Percentiles rank a stretch among this genome's conserved stretches.
Conservation (phyloP, 2,113 vertebrate species). For the Micromys minutus region DNA sequence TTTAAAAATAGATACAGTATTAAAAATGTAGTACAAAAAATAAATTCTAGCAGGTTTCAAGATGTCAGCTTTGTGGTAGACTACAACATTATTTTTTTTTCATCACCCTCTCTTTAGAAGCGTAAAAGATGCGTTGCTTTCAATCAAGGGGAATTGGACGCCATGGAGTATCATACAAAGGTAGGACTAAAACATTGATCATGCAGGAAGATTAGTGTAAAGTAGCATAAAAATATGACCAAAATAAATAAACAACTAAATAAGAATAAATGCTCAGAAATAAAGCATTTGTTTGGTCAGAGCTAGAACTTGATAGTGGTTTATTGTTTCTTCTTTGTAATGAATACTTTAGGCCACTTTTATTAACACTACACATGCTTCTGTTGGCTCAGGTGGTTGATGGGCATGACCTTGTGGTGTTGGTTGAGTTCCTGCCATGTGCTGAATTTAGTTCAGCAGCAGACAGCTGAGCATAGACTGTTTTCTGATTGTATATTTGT, state of each 20-base stretch:
- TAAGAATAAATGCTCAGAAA: no score
- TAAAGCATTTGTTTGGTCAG: background rate
- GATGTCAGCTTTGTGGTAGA: background rate
- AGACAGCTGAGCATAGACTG: background rate
- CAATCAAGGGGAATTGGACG: conserved; percentile 94
- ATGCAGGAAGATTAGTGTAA: conserved; percentile 28
- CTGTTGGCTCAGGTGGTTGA: background rate
- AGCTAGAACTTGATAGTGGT: conserved; percentile 8
- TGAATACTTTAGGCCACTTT: background rate
- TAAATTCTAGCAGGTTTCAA: conserved; percentile 35
- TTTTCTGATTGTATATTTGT: background rate
- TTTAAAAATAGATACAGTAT: conserved; percentile 1
- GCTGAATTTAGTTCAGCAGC: background rate
- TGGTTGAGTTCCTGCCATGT: background rate
- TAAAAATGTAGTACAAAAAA: conserved; percentile 24
- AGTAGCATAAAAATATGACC: background rate
- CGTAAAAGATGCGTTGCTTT: conserved; percentile 87
- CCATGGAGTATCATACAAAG: conserved; percentile 91
- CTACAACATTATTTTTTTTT: background rate
- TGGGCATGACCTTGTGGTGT: background rate
- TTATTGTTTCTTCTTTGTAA: conserved; percentile 23
- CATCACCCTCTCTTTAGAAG: conserved; percentile 85
- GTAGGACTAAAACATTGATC: conserved; percentile 79
- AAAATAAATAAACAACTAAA: conserved; percentile 14
- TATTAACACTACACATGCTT: background rate